Percentiles rank a stretch among this genome's conserved stretches.
Evolutionary conservation across 1,140 invertebrate species (phyloP).

Genomic region (Hycleus phaleratus): DNA sequence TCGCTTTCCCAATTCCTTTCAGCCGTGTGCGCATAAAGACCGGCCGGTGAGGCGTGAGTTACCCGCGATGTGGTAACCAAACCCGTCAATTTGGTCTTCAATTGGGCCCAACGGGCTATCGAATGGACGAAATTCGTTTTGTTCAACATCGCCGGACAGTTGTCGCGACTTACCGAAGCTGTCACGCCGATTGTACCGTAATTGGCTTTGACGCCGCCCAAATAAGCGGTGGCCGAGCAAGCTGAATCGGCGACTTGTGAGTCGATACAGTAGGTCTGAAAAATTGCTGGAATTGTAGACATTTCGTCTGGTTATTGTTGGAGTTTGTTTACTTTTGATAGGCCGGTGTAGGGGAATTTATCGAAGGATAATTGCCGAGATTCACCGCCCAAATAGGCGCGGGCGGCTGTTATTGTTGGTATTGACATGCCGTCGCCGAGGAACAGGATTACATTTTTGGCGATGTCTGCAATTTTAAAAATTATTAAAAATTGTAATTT

Average conservation of each 20-base stretch:
- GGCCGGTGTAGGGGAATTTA: conserved; percentile 62
- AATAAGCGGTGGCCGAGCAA: conserved; percentile 66
- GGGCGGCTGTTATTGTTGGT: conserved; percentile 61
- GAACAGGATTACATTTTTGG: conserved; percentile 72
- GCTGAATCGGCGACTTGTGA: conserved; percentile 67
- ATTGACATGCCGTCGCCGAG: conserved; percentile 77
- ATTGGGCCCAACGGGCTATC: conserved; percentile 64
- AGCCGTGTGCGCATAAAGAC: conserved; percentile 71
- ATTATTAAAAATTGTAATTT: no score
- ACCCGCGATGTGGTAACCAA: conserved; percentile 72
- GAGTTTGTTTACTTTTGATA: conserved; percentile 56
- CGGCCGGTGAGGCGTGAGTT: conserved; percentile 73
- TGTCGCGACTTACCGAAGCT: conserved; percentile 50
- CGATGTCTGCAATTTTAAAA: conserved; percentile 32
- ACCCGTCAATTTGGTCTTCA: conserved; percentile 63
- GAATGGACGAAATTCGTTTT: conserved; percentile 52
- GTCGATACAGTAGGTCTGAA: conserved; percentile 76
- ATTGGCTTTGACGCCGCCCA: conserved; percentile 78
- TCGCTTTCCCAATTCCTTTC: conserved; percentile 74
- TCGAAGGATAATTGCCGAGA: conserved; percentile 64
- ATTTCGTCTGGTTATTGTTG: not conserved
- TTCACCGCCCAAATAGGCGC: conserved; percentile 64
- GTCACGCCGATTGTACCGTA: conserved; percentile 70
- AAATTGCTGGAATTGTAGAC: conserved; percentile 12
- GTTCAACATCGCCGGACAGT: conserved; percentile 51